Evolutionary conservation across 2,113 vertebrate species (phyloP), one percentile per base, ranked within the genome.

Genomic region (Numida meleagris): DNA sequence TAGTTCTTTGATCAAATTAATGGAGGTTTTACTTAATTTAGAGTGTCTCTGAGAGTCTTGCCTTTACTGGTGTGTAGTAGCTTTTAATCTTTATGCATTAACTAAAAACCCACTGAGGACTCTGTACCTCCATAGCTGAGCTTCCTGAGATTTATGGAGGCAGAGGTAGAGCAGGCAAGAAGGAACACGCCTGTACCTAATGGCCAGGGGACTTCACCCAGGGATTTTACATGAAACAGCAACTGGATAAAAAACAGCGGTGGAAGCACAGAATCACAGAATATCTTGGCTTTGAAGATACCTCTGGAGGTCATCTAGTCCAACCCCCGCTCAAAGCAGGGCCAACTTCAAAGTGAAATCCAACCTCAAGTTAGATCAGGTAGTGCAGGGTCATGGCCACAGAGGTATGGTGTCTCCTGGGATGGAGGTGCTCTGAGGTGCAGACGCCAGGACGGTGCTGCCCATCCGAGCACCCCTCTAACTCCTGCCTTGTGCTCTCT

Each of bases 161-260:
- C 80, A 90, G 81, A 94, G 74, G 86, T 48, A 84, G 62, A 79
- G 75, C 48, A 92, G 81, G 58, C 96, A 96, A 93, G 95, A 96
- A 89, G n/a, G 45, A 94, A 86, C 95, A 94, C 10, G 95, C 38
- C 81, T 94, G 65, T 67, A 83, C 68, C 68, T 96, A 95, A 96
- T 92, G 92, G 90, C 86, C 63, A 59, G 51, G 51, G 68, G 23
- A 92, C 88, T 94, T 90, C 86, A 88, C 80, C 67, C 80, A 78
- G 65, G 86, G 92, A 90, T 93, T 96, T 93, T 86, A 95, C 94
- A 95, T 96, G 94, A 96, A 96, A 96, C 96, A 94, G 95, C 95
- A 93, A 85, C 82, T 92, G 94, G 90, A 96, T 94, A 86, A 95
- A 96, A 96, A 93, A 3, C 92, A 96, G 92, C 68, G 83, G 75